Percentiles rank a stretch among this genome's conserved stretches.
phyloP scores from a whole-genome alignment of 35 echinoderm and acorn worm genomes.

The Heliocidaris erythrogramma region DNA sequence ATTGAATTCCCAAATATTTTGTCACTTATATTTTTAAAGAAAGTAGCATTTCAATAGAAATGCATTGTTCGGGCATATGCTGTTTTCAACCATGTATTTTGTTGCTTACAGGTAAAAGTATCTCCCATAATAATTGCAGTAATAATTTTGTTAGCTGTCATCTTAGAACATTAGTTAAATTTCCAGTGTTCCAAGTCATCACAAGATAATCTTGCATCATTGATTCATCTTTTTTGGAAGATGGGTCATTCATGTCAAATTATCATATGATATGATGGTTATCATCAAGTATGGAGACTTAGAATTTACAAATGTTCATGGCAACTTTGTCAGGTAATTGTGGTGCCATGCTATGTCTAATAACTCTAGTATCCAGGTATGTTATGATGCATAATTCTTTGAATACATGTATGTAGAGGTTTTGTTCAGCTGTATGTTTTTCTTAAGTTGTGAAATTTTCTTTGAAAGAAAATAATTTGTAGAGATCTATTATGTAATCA shows the following conservation, averaged over 20 bases:
- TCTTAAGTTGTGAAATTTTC: conserved; percentile 22
- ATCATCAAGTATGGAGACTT: no score
- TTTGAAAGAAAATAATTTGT: background rate
- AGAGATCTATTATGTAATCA: conserved; percentile 30
- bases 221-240: no score
- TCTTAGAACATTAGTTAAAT: no score
- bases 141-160: no score
- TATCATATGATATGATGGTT: background rate
- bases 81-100: background rate
- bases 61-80: background rate
- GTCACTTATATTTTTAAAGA: background rate
- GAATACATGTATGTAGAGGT: background rate
- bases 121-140: no score
- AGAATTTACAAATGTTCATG: no score
- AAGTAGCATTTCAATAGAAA: background rate
- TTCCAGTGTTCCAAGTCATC: no score
- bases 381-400: background rate
- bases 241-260: background rate
- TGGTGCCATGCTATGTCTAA: no score
- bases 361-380: no score
- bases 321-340: no score
- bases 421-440: conserved; percentile 1
- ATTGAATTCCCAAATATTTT: background rate
- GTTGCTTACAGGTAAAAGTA: background rate
- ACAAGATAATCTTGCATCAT: no score